Conservation (phyloP, 53 echinoderm and acorn worm species). For the Hippasteria phrygiana region DNA sequence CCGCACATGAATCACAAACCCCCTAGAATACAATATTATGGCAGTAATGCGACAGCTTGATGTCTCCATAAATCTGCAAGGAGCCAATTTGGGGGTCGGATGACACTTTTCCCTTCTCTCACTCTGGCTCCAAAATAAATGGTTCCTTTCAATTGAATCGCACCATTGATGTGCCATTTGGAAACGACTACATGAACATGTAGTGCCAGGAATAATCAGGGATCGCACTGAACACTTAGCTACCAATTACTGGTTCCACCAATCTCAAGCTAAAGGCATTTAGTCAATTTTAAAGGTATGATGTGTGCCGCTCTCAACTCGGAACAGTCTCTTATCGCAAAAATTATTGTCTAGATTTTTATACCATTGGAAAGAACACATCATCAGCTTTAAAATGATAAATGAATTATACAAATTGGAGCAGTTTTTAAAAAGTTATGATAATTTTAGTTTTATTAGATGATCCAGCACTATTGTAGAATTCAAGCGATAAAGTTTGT, state of each 20-base stretch:
- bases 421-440: too few relatives aligned
- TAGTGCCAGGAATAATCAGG: background rate
- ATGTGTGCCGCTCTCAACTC: too few relatives aligned
- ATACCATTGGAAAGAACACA: too few relatives aligned
- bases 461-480: too few relatives aligned
- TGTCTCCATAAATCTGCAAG: constrained; percentile 28
- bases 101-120: background rate
- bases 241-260: too few relatives aligned
- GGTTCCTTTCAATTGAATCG: background rate
- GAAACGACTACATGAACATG: background rate
- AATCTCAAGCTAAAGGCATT: too few relatives aligned
- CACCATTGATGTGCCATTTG: background rate
- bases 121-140: background rate
- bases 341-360: too few relatives aligned
- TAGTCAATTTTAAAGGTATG: background rate
- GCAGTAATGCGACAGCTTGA: constrained; percentile 21
- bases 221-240: background rate
- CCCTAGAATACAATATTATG: constrained; percentile 17
- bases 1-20: background rate
- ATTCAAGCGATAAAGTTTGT: too few relatives aligned
- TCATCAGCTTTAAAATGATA: too few relatives aligned
- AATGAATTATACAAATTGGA: too few relatives aligned
- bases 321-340: too few relatives aligned
- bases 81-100: background rate
- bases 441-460: too few relatives aligned